Evolutionary conservation across 2,113 vertebrate genomes (phyloP).

Genomic region (Oncorhynchus mykiss): DNA sequence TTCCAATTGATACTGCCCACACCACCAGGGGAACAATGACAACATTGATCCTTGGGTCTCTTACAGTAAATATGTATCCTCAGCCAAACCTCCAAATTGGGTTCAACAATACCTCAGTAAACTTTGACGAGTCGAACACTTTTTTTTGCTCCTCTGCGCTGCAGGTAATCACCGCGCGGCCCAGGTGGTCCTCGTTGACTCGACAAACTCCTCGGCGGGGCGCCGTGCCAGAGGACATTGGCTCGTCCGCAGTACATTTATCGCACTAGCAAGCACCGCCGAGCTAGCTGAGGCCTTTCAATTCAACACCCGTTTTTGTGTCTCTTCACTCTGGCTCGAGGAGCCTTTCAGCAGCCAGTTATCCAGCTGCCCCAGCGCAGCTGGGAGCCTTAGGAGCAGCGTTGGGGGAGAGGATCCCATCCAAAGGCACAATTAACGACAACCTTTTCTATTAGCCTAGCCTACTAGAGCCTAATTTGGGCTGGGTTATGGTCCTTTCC

Average conservation of each 20-base stretch:
- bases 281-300: neutral
- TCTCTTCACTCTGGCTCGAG: neutral
- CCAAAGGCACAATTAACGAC: constrained; percentile 61
- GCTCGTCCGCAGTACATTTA: constrained; percentile 56
- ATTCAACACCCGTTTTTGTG: neutral
- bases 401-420: constrained; percentile 22
- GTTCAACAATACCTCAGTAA: neutral
- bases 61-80: neutral
- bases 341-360: neutral
- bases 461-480: no score
- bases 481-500: constrained; percentile 36
- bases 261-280: constrained; percentile 33
- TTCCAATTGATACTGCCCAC: neutral
- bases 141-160: constrained; percentile 28
- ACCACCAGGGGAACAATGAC: neutral
- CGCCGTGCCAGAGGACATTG: constrained; percentile 66
- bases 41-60: neutral
- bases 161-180: constrained; percentile 59
- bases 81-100: neutral
- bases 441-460: constrained; percentile 60
- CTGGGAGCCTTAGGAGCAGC: constrained; percentile 6
- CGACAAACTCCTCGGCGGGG: constrained; percentile 48
- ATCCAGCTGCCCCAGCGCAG: neutral
- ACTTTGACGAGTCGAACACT: neutral
- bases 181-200: constrained; percentile 71